These are phyloP conservation scores for Tipula helvola DNA, from an alignment of 2,888 invertebrate genomes.

Conservation along the genomic window DNA sequence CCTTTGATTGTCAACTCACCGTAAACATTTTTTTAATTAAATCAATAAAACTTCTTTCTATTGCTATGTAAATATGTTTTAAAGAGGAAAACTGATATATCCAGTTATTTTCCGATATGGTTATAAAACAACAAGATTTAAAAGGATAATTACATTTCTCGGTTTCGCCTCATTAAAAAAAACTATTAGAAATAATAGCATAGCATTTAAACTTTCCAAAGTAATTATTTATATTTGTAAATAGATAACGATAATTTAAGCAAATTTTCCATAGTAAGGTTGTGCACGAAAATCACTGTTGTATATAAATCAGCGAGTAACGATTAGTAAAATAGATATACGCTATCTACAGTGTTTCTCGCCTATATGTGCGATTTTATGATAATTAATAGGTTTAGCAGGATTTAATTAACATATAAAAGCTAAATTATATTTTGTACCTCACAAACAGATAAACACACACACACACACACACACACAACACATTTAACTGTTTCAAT, in stretches of 20 bases:
- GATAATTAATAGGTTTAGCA: too few species aligned
- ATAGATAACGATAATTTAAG: not conserved
- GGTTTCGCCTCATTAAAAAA: not conserved
- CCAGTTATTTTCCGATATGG: not conserved
- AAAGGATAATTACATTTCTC: not conserved
- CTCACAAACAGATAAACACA: too few species aligned
- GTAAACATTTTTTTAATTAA: too few species aligned
- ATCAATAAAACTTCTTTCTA: too few species aligned
- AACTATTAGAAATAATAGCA: not conserved
- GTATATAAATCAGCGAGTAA: not conserved
- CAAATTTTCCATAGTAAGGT: not conserved
- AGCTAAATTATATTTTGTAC: not conserved
- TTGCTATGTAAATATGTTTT: too few species aligned
- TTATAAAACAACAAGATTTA: not conserved
- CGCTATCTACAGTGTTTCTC: too few species aligned
- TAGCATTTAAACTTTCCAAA: not conserved
- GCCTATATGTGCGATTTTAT: too few species aligned
- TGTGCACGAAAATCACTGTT: not conserved
- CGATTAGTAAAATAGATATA: not conserved
- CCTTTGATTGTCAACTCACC: too few species aligned
- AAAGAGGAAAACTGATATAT: too few species aligned
- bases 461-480: too few species aligned
- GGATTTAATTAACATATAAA: not conserved
- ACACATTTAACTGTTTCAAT: too few species aligned
- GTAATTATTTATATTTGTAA: not conserved